phyloP scores from a whole-genome alignment of 2,888 invertebrate species.

The Oscheius onirici region DNA sequence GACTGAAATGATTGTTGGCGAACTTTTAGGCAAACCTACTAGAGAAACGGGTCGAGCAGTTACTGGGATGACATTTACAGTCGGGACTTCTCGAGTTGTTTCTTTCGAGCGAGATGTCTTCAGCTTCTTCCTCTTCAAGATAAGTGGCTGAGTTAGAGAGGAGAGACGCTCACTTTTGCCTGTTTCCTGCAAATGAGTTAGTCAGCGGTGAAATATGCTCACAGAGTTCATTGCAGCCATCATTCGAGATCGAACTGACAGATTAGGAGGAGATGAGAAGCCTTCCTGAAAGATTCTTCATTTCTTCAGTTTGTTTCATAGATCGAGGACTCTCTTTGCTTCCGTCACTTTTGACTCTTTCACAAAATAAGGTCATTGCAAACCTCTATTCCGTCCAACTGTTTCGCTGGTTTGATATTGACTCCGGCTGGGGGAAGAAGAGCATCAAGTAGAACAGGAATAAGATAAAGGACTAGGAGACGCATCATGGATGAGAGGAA shows the following conservation, averaged over 20 bases:
- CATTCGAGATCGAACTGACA: constrained; percentile 63
- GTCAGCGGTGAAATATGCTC: not conserved
- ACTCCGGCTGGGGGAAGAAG: constrained; percentile 24
- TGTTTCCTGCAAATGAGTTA: not conserved
- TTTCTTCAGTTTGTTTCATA: not conserved
- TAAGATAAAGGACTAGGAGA: not conserved
- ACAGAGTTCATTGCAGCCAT: constrained; percentile 64
- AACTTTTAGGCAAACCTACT: not conserved
- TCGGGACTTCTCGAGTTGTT: not conserved
- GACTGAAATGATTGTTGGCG: not conserved
- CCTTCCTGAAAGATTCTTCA: constrained; percentile 11
- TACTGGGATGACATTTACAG: not conserved
- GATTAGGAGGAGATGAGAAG: constrained; percentile 56
- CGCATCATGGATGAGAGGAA: not conserved
- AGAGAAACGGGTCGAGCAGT: not conserved
- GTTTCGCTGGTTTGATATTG: constrained; percentile 21
- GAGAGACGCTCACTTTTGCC: not conserved
- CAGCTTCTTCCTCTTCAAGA: constrained; percentile 15
- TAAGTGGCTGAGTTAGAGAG: constrained; percentile 11
- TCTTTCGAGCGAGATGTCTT: not conserved
- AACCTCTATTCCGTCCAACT: constrained; percentile 5
- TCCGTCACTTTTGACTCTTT: constrained; percentile 9
- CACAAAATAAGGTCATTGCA: not conserved
- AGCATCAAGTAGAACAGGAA: not conserved
- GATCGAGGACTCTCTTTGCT: not conserved